Evolutionary conservation across 2,113 vertebrate genomes (phyloP).

Genomic region (Agelaius tricolor): DNA sequence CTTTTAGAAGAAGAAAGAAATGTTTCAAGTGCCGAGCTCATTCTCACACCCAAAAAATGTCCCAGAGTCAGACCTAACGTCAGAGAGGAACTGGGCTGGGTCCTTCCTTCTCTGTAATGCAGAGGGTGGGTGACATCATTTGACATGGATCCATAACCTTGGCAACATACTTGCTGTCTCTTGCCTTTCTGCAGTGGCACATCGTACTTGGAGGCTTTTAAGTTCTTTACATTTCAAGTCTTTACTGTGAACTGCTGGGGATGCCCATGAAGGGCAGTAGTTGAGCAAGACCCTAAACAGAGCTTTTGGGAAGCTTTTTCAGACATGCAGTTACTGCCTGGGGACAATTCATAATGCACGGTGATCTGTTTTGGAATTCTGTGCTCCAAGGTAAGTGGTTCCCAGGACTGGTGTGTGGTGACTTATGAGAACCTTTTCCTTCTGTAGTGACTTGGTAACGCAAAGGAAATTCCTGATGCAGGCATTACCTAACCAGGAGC

Average conservation of each 20-base stretch:
- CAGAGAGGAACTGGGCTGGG: conserved; percentile 49
- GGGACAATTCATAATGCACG: not conserved
- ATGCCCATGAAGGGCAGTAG: not conserved
- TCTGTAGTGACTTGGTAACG: not conserved
- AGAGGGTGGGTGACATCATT: not conserved
- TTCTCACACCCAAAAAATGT: not conserved
- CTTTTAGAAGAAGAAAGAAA: not conserved
- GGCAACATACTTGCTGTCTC: not conserved
- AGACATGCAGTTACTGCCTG: not conserved
- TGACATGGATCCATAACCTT: not conserved
- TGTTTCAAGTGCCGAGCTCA: not conserved
- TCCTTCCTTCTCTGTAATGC: conserved; percentile 35
- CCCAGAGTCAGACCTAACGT: not conserved
- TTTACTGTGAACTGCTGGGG: not conserved
- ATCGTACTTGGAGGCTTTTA: not conserved
- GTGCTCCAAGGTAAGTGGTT: not conserved
- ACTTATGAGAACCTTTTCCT: conserved; percentile 22
- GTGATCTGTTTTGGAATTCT: not conserved
- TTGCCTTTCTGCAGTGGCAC: not conserved
- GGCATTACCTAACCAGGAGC: not conserved
- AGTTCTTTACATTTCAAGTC: not conserved
- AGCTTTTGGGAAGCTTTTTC: not conserved
- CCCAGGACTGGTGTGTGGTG: not conserved
- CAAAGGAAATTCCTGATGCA: conserved; percentile 15
- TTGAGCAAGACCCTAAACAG: not conserved